These are phyloP conservation scores for Zaprionus taronus DNA, from an alignment of 1,140 invertebrate species.

Conservation along the genomic window DNA sequence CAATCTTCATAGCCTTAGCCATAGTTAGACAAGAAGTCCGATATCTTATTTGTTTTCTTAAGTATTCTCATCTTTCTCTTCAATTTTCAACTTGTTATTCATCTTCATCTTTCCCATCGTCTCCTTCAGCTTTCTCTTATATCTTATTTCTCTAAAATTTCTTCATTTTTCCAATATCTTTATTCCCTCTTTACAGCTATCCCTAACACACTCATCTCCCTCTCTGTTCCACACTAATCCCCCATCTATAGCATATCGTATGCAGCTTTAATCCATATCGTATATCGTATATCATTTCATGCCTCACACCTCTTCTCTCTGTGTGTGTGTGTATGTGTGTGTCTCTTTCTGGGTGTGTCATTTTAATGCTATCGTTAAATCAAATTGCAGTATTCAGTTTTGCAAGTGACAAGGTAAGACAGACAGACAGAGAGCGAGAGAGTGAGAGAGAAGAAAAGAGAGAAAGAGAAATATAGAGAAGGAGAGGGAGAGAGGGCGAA, in stretches of 20 bases:
- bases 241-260: background rate
- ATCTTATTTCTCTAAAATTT: background rate
- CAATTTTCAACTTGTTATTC: too few relatives aligned
- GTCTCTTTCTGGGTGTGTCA: conserved; percentile 9
- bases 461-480: background rate
- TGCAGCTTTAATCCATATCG: background rate
- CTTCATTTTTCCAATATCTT: background rate
- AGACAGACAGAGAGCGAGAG: background rate
- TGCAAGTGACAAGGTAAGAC: conserved; percentile 1
- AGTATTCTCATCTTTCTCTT: too few relatives aligned
- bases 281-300: background rate
- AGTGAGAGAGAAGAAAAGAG: background rate
- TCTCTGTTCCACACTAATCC: background rate
- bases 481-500: background rate
- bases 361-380: conserved; percentile 41
- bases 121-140: background rate
- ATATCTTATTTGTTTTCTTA: too few relatives aligned
- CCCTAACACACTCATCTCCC: background rate
- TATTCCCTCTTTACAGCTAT: background rate
- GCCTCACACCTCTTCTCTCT: background rate
- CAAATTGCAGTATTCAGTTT: conserved; percentile 35
- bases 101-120: too few relatives aligned
- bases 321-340: background rate
- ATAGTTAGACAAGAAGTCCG: too few relatives aligned
- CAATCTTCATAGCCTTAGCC: too few relatives aligned